phyloP scores from a whole-genome alignment of 1,140 invertebrate species.

The Drosophila elegans region DNA sequence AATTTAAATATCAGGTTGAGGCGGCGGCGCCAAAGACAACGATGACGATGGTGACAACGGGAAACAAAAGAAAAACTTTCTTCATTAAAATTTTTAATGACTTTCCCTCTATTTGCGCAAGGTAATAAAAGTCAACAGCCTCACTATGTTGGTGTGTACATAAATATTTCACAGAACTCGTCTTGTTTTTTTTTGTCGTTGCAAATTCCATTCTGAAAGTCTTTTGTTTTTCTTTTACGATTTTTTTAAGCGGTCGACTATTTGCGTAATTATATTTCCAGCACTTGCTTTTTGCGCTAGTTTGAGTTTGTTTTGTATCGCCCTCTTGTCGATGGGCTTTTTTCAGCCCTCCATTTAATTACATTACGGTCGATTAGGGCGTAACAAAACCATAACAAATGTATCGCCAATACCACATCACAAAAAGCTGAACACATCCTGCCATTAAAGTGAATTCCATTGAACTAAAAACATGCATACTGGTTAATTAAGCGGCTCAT shows the following conservation, averaged over 20 bases:
- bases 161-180: constrained; percentile 35
- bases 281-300: constrained; percentile 13
- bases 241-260: background rate
- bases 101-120: constrained; percentile 78
- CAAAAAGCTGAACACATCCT: constrained; percentile 1
- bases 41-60: constrained; percentile 48
- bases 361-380: constrained; percentile 24
- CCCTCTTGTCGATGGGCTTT: constrained; percentile 1
- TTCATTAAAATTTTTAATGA: constrained; percentile 82
- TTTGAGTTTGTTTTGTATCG: constrained; percentile 28
- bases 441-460: constrained; percentile 30
- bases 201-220: constrained; percentile 58
- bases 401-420: constrained; percentile 16
- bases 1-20: constrained; percentile 79
- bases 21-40: constrained; percentile 47
- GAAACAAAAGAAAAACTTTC: constrained; percentile 80
- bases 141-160: constrained; percentile 63
- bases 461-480: constrained; percentile 23
- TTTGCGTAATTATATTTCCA: constrained; percentile 19
- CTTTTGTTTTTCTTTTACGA: constrained; percentile 12
- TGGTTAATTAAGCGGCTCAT: constrained; percentile 52
- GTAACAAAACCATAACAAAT: constrained; percentile 16
- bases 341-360: constrained; percentile 19
- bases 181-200: constrained; percentile 20
- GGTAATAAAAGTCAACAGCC: constrained; percentile 80